Evolutionary conservation across 1,140 invertebrate species (phyloP), one percentile per base, ranked within the genome.

Genomic region (Aphaenogaster rudis): DNA sequence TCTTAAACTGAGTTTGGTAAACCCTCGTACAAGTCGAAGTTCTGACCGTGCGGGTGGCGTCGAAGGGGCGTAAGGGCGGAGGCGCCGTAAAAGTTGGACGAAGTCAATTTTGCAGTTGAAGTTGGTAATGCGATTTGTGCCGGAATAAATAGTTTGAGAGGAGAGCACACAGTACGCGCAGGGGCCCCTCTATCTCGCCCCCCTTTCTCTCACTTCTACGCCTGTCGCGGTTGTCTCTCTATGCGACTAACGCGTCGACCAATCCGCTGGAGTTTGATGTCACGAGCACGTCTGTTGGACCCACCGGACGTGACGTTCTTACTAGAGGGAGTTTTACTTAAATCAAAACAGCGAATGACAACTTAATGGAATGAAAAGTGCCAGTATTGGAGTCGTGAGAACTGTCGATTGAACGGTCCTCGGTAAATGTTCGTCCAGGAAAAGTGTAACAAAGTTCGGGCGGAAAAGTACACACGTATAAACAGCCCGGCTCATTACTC

Each of bases 41-140:
- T 95, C 90, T 88, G 93, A 93, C 91, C 93, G 93, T 92, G 91
- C 91, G 90, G 81, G 88, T 90, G 88, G 91, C 93, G 91, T 93
- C 92, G 91, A 92, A 92, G 88, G 86, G 88, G 80, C 88, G 90
- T 88, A 93, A 93, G 91, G 93, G 86, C 85, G 90, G 90, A 92
- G 93, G 93, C 93, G 93, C 92, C 94, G 94, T 95, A 95, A 95
- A 95, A 95, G 94, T 95, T 95, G 93, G 93, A 57, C 91, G 91
- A 95, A 95, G 95, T 95, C 95, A 95, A 95, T 95, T 95, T 95
- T 95, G 95, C 94, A 95, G 94, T 94, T 94, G 91, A 93, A 95
- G 94, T 95, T 95, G 94, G 94, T 95, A 95, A 95, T 95, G 94
- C 95, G 94, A 95, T 95, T 95, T 95, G 94, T 94, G 94, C 93